Evolutionary conservation across 1,140 invertebrate genomes (phyloP), one percentile per base, ranked within the genome.

Genomic region (Anadara kagoshimensis): DNA sequence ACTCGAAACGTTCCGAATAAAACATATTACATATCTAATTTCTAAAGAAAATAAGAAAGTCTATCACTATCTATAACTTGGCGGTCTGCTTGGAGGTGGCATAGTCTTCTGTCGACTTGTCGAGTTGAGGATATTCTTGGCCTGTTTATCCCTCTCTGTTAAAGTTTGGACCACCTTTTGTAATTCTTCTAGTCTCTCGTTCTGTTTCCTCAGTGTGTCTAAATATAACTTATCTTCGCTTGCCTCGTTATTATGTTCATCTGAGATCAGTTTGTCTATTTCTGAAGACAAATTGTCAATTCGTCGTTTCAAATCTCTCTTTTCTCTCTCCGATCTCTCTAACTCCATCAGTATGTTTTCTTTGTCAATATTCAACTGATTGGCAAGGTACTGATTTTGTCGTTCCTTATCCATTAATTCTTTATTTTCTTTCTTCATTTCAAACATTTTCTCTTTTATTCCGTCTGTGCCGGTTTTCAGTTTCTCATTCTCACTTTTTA

Each of bases 131-230:
- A 75, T 43, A 41, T 62, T 75, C 58, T 68, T 69, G 7, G 73
- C 63, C 44, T 75, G 73, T 20, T 68, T 53, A 45, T 75, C 73
- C 36, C 73, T 53, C 22, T 75, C 73, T 1, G 73, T 68, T 16
- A 75, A 47, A 24, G 73, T 56, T 53, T 75, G 73, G 0, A 75
- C 73, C n/a, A 75, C 73, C 62, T 75, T 75, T 56, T 75, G 70
- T 29, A 75, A 36, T 49, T 75, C 73, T 22, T 75, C 73, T 16
- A 75, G 62, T 24, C 73, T 41, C 59, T 75, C 73, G 41, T 75
- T 75, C n/a, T 75, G 73, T 45, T 75, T 75, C 24, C 65, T 69
- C 18, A 75, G 56, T 4, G 73, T 68, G 16, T 75, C 73, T 47
- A 70, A 68, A 26, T 75, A 75, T 5, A 68, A 67, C 44, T 64